phyloP scores from a whole-genome alignment of 2,113 vertebrate genomes.

The Sphaerodactylus townsendi region DNA sequence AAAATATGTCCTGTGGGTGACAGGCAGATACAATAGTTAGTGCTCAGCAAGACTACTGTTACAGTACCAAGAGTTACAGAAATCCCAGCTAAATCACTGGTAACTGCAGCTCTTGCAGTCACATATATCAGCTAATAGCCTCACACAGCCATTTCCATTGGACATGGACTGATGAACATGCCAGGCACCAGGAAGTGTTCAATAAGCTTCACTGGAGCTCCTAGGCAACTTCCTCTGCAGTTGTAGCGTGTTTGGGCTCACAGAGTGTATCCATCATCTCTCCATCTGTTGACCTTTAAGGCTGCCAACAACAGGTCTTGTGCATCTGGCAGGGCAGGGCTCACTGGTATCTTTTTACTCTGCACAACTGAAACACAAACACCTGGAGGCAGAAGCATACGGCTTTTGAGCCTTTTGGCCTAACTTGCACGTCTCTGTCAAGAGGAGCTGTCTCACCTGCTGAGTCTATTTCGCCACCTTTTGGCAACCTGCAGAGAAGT shows the following conservation, averaged over 20 bases:
- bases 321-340: not conserved
- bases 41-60: not conserved
- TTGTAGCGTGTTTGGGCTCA: not conserved
- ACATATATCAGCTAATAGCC: conserved; percentile 27
- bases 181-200: not conserved
- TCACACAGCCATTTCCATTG: not conserved
- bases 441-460: accelerated
- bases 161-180: not conserved
- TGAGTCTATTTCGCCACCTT: not conserved
- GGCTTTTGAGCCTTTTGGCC: not conserved
- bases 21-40: conserved; percentile 5
- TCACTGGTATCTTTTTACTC: not conserved
- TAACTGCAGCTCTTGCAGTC: not conserved
- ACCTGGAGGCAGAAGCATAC: conserved; percentile 4
- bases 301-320: not conserved
- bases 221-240: not conserved
- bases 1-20: conserved; percentile 35
- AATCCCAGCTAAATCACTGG: conserved; percentile 15
- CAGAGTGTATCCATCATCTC: not conserved
- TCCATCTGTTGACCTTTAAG: conserved; percentile 24
- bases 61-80: not conserved
- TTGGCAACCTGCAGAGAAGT: accelerated
- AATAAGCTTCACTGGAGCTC: not conserved
- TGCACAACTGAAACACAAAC: not conserved
- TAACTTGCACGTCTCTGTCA: not conserved